Evolutionary conservation across 2,797 vertebrate species (phyloP), one percentile per base, ranked within the genome.

Genomic region (Sus cebifrons): DNA sequence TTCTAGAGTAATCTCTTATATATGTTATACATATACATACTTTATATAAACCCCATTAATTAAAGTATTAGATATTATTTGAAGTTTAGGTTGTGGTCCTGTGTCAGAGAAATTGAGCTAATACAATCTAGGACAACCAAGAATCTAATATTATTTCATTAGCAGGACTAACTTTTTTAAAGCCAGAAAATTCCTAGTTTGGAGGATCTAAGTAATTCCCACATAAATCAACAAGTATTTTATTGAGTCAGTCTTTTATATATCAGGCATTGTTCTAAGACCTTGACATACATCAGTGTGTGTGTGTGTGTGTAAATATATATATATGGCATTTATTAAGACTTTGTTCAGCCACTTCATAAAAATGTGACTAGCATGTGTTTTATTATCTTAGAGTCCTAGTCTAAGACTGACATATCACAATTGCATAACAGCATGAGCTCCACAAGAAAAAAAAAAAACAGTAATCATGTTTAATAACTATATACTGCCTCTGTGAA

Each of bases 271-370:
- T 75, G 5, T 74, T 86, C 25, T 71, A 68, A 88, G 11, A 1
- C 9, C 12, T 11, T 78, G 13, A 2, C 10, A 64, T 54, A 74
- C 0, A 62, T 44, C 32, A 64, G 0, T n/a, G 0, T 58, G 9
- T 49, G 44, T 49, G 44, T 49, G 44, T 49, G 44, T 49, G 44
- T 49, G 44, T 49, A 49, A 49, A 49, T 49, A 52, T 20, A 58
- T n/a, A 2, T 52, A 36, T 62, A 85, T 2, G 54, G 0, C 1
- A 96, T 23, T 73, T 91, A 65, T 49, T 88, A 73, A 85, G 56
- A 87, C 20, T 79, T 77, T 85, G 64, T 75, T 89, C 9, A 91
- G 18, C 62, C 58, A 20, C 11, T 89, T 93, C 20, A 40, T 92
- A 12, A 78, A 96, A 91, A 82, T 84, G 13, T 84, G 21, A 36